A percentile compares a stretch with the other conserved stretches of the same genome.
Evolutionary conservation across 2,888 invertebrate genomes (phyloP).

Genomic region (Clostera curtula): DNA sequence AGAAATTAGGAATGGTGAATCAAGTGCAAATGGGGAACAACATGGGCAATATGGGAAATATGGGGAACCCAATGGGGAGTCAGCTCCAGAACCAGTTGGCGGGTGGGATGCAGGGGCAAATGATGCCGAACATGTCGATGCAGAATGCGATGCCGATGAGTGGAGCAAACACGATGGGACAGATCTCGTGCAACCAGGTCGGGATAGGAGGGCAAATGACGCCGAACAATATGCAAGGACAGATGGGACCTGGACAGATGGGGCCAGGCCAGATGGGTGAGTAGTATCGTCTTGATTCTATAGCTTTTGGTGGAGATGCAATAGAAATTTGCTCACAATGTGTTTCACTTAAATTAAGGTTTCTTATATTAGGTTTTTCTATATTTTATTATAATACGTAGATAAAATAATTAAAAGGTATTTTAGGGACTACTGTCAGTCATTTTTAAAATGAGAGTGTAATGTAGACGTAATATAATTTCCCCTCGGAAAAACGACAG

Average conservation of each 20-base stretch:
- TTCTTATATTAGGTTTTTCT: too few species aligned
- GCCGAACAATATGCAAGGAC: constrained; percentile 44
- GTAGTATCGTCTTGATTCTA: constrained; percentile 11
- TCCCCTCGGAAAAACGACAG: too few species aligned
- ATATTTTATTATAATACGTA: too few species aligned
- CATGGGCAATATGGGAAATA: constrained; percentile 62
- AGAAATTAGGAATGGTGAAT: constrained; percentile 70
- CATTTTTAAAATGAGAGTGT: too few species aligned
- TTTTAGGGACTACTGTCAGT: too few species aligned
- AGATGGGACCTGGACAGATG: constrained; percentile 57
- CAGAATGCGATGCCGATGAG: constrained; percentile 50
- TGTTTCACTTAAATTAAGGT: too few species aligned
- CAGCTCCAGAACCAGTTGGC: constrained; percentile 60
- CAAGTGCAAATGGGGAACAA: constrained; percentile 73
- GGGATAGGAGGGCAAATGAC: constrained; percentile 69
- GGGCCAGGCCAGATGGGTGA: constrained; percentile 63
- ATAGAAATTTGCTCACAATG: too few species aligned
- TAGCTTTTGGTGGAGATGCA: not conserved
- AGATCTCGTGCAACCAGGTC: constrained; percentile 64
- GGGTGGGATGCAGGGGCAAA: constrained; percentile 61
- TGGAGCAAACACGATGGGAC: constrained; percentile 44
- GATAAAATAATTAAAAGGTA: too few species aligned
- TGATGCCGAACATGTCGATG: constrained; percentile 68
- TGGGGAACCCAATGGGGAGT: constrained; percentile 65
- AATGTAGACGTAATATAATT: too few species aligned